A percentile compares a stretch with the other conserved stretches of the same genome.
Conservation (phyloP, 2,888 invertebrate species). For the Tupiocoris notatus region DNA sequence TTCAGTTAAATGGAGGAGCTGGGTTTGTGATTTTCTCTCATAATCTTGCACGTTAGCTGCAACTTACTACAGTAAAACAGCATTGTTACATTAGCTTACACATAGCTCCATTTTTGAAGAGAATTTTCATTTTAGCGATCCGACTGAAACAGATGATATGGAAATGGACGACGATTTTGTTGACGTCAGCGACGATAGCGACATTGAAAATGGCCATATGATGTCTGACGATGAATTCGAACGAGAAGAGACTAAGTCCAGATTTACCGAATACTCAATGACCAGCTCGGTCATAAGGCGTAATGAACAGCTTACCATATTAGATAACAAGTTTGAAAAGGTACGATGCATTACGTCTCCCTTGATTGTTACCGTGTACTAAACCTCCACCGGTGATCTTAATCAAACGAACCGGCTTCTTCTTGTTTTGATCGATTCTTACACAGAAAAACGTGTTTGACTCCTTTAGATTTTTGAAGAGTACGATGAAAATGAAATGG, state of each 20-base stretch:
- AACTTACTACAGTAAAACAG: too few relatives aligned
- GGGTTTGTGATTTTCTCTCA: too few relatives aligned
- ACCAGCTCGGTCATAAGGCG: slow-evolving; percentile 84
- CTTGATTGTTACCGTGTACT: too few relatives aligned
- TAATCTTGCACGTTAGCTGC: too few relatives aligned
- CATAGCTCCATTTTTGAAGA: too few relatives aligned
- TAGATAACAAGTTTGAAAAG: slow-evolving; percentile 88
- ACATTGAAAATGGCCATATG: too few relatives aligned
- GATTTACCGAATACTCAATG: slow-evolving; percentile 92
- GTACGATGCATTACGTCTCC: too few relatives aligned
- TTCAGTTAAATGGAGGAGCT: slow-evolving; percentile 66
- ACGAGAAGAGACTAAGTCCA: slow-evolving; percentile 78
- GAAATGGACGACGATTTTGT: background rate
- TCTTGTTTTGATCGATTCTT: background rate
- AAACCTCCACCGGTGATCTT: background rate
- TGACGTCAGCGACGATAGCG: too few relatives aligned
- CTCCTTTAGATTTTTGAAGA: slow-evolving; percentile 69
- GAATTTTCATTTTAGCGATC: too few relatives aligned
- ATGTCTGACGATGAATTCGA: too few relatives aligned
- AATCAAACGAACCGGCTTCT: too few relatives aligned
- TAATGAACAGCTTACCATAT: slow-evolving; percentile 74
- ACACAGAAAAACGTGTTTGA: background rate
- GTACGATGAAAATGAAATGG: slow-evolving; percentile 87
- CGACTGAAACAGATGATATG: background rate
- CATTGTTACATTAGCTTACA: too few relatives aligned